Conservation (phyloP, 1,140 invertebrate genomes). For the Anastrepha ludens region DNA sequence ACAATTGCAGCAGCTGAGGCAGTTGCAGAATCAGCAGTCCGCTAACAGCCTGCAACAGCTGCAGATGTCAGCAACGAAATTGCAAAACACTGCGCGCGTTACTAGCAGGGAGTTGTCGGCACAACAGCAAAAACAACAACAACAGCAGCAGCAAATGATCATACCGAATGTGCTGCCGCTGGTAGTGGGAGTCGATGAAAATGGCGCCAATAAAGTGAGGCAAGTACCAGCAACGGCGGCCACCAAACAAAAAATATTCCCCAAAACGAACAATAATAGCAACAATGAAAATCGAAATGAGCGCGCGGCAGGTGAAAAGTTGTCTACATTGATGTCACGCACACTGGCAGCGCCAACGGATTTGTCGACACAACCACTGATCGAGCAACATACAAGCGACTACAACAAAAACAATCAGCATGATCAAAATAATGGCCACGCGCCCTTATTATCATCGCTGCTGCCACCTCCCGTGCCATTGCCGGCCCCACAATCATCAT, state of each 20-base stretch:
- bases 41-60: constrained; percentile 30
- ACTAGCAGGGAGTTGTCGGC: constrained; percentile 13
- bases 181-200: background rate
- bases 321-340: background rate
- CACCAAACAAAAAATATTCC: background rate
- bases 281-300: constrained; percentile 37
- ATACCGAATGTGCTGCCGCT: background rate
- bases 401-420: background rate
- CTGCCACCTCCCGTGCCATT: background rate
- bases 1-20: background rate
- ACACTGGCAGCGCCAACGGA: background rate
- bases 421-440: constrained; percentile 31
- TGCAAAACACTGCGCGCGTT: constrained; percentile 50
- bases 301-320: background rate
- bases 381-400: background rate
- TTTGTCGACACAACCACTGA: constrained; percentile 53
- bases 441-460: constrained; percentile 17
- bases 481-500: background rate
- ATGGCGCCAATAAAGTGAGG: constrained; percentile 47
- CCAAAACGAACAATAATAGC: constrained; percentile 59
- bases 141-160: background rate
- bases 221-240: background rate
- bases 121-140: constrained; percentile 28
- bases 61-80: constrained; percentile 37
- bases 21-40: constrained; percentile 12